phyloP scores from a whole-genome alignment of 1,140 invertebrate genomes.

The Lanistes nyassanus region DNA sequence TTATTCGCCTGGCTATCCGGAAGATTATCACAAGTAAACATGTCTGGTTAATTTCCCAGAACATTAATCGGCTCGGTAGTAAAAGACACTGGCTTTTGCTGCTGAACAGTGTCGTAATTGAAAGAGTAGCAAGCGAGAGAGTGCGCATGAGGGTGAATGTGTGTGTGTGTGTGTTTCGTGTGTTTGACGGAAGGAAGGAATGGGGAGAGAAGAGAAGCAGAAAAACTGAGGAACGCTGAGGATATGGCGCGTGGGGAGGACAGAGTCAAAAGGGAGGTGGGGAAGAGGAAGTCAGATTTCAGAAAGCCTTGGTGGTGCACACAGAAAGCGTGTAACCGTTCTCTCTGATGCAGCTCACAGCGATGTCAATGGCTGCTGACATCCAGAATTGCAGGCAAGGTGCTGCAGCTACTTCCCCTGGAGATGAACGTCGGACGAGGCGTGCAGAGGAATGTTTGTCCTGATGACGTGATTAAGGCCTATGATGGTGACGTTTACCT shows the following conservation, averaged over 20 bases:
- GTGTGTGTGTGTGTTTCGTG: not conserved
- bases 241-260: no score
- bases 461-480: constrained; percentile 10
- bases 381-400: not conserved
- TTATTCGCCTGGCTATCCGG: constrained; percentile 14
- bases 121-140: not conserved
- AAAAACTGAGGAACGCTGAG: no score
- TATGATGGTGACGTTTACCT: constrained; percentile 8
- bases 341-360: not conserved
- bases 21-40: constrained; percentile 13
- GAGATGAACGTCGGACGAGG: not conserved
- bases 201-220: not conserved
- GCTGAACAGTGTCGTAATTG: no score
- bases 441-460: not conserved
- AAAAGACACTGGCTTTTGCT: not conserved
- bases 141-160: not conserved
- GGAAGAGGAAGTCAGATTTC: not conserved
- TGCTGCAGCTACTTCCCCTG: constrained; percentile 19
- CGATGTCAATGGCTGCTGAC: constrained; percentile 10
- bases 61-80: not conserved
- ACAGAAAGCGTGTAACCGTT: not conserved
- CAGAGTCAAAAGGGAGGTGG: not conserved
- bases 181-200: not conserved
- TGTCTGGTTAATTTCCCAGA: not conserved
- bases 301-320: no score